A percentile compares a stretch with the other conserved stretches of the same genome.
Evolutionary conservation across 2,113 vertebrate species (phyloP).

Genomic region (Pycnonotus jocosus): DNA sequence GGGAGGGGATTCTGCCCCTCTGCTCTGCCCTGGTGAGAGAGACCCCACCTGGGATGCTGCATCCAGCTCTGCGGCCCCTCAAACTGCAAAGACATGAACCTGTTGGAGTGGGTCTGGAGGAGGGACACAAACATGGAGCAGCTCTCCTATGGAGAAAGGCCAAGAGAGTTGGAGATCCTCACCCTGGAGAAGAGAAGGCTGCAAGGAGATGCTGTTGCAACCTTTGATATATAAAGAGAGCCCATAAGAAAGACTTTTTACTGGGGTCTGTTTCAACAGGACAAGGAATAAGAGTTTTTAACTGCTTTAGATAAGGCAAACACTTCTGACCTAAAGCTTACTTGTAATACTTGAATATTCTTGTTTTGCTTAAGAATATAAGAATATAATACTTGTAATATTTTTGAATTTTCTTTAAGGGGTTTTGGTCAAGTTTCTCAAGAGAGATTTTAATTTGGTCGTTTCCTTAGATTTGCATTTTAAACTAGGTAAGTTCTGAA

Average conservation of each 20-base stretch:
- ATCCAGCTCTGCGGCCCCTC: not conserved
- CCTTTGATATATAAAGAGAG: not conserved
- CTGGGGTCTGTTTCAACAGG: not conserved
- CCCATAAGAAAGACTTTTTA: not conserved
- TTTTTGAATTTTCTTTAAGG: not conserved
- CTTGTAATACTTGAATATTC: not conserved
- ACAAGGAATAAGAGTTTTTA: not conserved
- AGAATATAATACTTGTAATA: too few species aligned
- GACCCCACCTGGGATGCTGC: too few species aligned
- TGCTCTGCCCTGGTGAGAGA: not conserved
- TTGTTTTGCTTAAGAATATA: too few species aligned
- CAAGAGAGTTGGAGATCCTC: not conserved
- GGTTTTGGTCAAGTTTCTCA: not conserved
- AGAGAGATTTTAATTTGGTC: not conserved
- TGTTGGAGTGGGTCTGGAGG: accelerated
- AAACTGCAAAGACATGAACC: not conserved
- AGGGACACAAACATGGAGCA: not conserved
- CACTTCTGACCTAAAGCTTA: not conserved
- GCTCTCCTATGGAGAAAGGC: not conserved
- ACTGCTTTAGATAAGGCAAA: not conserved
- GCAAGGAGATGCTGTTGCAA: accelerated
- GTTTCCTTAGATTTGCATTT: not conserved
- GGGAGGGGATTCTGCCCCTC: not conserved
- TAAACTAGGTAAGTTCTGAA: not conserved
- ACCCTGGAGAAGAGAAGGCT: not conserved